Evolutionary conservation across 2,113 vertebrate species (phyloP).

Genomic region (Nettapus auritus): DNA sequence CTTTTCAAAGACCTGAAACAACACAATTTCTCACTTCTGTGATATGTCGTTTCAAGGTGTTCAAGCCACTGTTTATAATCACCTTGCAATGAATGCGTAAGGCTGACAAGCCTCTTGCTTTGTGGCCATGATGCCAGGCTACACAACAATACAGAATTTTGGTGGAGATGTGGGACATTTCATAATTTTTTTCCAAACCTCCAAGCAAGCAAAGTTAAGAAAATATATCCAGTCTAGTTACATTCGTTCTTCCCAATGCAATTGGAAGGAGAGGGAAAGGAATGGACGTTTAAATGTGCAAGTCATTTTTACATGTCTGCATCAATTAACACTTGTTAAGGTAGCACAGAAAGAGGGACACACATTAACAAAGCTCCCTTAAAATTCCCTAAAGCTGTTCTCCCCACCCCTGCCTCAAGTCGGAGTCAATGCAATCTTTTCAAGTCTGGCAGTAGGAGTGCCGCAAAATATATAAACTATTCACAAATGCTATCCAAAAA

Average conservation of each 20-base stretch:
- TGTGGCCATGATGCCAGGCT: not conserved
- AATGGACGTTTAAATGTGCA: conserved; percentile 1
- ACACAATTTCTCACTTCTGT: not conserved
- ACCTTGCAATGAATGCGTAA: not conserved
- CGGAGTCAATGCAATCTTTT: not conserved
- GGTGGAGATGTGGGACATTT: not conserved
- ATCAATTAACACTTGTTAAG: not conserved
- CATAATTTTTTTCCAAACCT: conserved; percentile 3
- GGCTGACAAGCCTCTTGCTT: not conserved
- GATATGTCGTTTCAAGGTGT: not conserved
- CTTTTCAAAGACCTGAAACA: not conserved
- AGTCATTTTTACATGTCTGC: not conserved
- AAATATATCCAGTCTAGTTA: not conserved
- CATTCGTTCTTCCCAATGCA: conserved; percentile 34
- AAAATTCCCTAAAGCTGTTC: not conserved
- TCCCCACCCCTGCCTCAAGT: not conserved
- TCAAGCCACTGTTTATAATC: not conserved
- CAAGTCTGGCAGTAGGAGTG: not conserved
- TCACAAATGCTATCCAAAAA: conserved; percentile 15
- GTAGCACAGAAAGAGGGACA: not conserved
- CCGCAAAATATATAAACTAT: conserved; percentile 23
- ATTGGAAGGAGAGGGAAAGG: not conserved
- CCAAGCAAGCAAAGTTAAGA: conserved; percentile 19
- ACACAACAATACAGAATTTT: not conserved
- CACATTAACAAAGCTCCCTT: not conserved